phyloP scores from a whole-genome alignment of 2,797 vertebrate species.

The Fringilla coelebs region DNA sequence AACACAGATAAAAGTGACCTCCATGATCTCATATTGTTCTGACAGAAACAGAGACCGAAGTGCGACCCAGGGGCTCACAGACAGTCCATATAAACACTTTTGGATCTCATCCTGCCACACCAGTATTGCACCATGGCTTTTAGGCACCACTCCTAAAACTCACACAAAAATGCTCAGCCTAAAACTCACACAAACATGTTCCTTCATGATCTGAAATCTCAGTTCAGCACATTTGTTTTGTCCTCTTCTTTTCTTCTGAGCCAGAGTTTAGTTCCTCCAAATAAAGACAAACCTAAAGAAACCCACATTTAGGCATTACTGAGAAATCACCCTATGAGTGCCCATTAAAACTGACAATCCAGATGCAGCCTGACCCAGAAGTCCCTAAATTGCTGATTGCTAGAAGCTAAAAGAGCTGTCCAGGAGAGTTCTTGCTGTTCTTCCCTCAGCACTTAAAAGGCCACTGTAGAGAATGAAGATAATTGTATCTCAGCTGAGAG shows the following conservation, averaged over 20 bases:
- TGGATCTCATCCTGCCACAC: neutral
- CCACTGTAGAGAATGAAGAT: neutral
- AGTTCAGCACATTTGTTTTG: neutral
- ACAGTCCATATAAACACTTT: neutral
- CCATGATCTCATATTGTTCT: neutral
- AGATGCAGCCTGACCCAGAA: neutral
- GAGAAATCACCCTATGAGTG: neutral
- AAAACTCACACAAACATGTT: too few species aligned
- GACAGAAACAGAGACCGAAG: neutral
- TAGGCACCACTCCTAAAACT: neutral
- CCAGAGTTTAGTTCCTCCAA: neutral
- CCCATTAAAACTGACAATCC: neutral
- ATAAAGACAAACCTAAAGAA: neutral
- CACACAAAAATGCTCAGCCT: neutral
- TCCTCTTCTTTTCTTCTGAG: neutral
- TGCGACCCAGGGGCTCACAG: neutral
- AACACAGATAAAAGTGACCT: neutral
- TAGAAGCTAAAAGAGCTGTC: neutral
- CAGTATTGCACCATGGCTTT: neutral
- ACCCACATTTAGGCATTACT: neutral
- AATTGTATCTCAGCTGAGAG: neutral
- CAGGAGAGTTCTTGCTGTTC: neutral
- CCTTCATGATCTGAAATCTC: neutral
- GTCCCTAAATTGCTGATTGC: neutral
- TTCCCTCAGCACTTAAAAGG: neutral